Base-by-base conservation (phyloP, 1,140 invertebrate genomes). In the Bilobella aurantiaca region DNA sequence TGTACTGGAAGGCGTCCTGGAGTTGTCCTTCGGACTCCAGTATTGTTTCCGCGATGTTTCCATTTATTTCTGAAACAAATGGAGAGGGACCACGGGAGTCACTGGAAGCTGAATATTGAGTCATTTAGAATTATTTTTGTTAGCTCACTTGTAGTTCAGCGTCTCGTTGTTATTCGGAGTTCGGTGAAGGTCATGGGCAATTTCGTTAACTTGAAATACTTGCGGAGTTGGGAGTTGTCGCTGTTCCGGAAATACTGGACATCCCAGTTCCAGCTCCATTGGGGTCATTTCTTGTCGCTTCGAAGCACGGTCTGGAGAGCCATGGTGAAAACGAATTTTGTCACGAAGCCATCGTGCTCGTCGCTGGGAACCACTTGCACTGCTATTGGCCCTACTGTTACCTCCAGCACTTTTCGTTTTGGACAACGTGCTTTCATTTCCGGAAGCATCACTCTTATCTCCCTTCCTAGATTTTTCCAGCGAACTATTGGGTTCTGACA, bases 291-390 rank as follows among this genome's bases (percentile, higher is more conserved):
- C 49, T 12, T 25, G 14, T 16, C 14, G 23, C 5, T 56, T 23
- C 5, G 14, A 5, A 16, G 3, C 57, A 28, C 28, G 21, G 21
- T 14, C 57, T 58, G 57, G 30, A 31, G 29, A 21, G 12, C 3
- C 37, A 53, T 25, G 47, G 14, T 23, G 14, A 12, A 66, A 62
- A 21, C 31, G 14, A 1, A 66, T 58, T 46, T 66, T 66, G 23
- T 66, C 27, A 3, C 30, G 47, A 5, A 62, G 25, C 66, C 66
- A 67, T 46, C 62, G 58, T 49, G 66, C 61, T 25, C 66, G 53
- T 60, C 62, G 29, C 1, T 46, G 31, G 28, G 34, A 14, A 16
- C 31, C 23, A 62, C 59, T 25, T 3, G 3, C 16, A 21, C 29
- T 16, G 14, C 59, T 25, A 34, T 42, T 37, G 2, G 59, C 31